These are phyloP conservation scores for Drosophila watanabei DNA, from an alignment of 1,140 invertebrate species.

Conservation along the genomic window DNA sequence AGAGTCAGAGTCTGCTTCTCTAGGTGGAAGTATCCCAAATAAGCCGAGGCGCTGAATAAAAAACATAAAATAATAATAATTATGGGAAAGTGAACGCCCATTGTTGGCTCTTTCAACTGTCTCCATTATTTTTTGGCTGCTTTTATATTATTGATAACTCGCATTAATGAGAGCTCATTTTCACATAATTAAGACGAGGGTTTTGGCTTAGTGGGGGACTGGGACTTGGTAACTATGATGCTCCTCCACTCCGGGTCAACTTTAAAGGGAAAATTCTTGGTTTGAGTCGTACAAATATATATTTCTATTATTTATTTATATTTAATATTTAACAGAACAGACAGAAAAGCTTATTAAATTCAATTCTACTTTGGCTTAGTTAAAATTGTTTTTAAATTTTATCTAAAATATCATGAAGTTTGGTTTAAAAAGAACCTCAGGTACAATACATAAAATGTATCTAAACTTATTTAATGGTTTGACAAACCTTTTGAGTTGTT, in stretches of 20 bases:
- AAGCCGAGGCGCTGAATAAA: conserved; percentile 25
- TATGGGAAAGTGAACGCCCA: conserved; percentile 79
- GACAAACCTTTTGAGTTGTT: no score
- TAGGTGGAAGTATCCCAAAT: conserved; percentile 36
- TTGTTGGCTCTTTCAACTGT: conserved; percentile 46
- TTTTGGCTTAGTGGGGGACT: conserved; percentile 18
- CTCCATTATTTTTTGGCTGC: conserved; percentile 42
- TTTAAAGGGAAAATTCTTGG: not conserved
- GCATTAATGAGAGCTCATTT: conserved; percentile 52
- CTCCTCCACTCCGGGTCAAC: not conserved
- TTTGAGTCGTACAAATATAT: not conserved
- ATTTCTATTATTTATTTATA: not conserved
- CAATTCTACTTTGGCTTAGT: no score
- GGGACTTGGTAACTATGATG: not conserved
- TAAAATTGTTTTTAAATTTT: no score
- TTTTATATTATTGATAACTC: conserved; percentile 50
- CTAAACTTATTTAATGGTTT: no score
- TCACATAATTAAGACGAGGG: conserved; percentile 43
- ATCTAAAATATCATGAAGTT: no score
- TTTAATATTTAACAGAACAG: not conserved
- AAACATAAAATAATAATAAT: conserved; percentile 63
- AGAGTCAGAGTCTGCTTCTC: not conserved
- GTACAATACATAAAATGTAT: no score
- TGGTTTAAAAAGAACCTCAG: no score
- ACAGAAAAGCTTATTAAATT: no score